These are phyloP conservation scores for Automeris io DNA, from an alignment of 2,888 invertebrate species.

Conservation along the genomic window DNA sequence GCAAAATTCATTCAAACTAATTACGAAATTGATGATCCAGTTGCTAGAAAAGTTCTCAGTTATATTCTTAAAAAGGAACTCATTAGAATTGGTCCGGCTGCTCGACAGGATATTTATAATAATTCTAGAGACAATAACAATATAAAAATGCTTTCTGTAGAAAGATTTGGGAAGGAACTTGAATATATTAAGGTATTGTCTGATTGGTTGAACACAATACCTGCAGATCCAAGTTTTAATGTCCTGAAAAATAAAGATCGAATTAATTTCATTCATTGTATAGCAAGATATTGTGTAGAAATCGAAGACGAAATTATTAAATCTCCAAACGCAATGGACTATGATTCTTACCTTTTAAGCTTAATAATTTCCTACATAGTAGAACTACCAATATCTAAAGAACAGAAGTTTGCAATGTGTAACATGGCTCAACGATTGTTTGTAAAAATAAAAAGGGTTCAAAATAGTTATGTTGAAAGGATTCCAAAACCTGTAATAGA, in stretches of 20 bases:
- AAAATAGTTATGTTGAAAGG: constrained; percentile 17
- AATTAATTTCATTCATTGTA: constrained; percentile 35
- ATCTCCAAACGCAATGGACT: constrained; percentile 29
- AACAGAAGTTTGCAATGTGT: neutral
- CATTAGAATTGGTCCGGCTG: constrained; percentile 27
- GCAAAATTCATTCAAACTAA: constrained; percentile 39
- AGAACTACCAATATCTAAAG: constrained; percentile 23
- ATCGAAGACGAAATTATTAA: constrained; percentile 33
- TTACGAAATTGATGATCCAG: constrained; percentile 33
- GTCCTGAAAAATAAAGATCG: constrained; percentile 28
- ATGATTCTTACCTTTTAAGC: constrained; percentile 26
- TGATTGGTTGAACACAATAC: constrained; percentile 47
- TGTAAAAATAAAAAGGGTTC: constrained; percentile 11
- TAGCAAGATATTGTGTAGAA: constrained; percentile 38
- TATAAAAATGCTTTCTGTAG: constrained; percentile 20
- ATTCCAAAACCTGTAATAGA: constrained; percentile 22
- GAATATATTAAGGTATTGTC: constrained; percentile 43
- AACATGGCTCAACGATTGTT: neutral
- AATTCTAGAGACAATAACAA: constrained; percentile 18
- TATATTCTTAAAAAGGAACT: constrained; percentile 38
- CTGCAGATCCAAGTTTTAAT: constrained; percentile 32
- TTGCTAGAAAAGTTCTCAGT: constrained; percentile 35
- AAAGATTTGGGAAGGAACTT: constrained; percentile 33
- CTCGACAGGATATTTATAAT: constrained; percentile 30
- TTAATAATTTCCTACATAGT: constrained; percentile 25